phyloP scores from a whole-genome alignment of 2,113 vertebrate genomes.

The Petaurus breviceps region DNA sequence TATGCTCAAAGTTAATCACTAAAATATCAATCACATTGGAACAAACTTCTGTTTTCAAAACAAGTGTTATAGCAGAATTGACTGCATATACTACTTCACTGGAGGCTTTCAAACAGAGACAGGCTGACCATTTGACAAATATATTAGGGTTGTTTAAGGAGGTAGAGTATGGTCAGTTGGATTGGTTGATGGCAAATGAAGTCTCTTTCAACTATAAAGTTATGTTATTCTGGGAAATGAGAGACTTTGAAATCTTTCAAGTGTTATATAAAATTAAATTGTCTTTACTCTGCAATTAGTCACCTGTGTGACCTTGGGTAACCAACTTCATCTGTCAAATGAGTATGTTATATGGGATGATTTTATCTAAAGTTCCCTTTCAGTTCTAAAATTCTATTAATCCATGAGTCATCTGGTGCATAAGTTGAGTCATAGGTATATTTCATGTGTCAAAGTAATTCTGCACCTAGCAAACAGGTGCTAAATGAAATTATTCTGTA shows the following conservation, averaged over 20 bases:
- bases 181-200: not conserved
- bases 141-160: not conserved
- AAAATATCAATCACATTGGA: not conserved
- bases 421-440: slow-evolving; percentile 36
- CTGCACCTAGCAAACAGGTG: not conserved
- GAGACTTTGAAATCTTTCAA: no score
- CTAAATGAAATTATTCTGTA: slow-evolving; percentile 10
- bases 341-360: not conserved
- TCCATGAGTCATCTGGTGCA: not conserved
- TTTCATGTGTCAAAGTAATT: slow-evolving; percentile 15
- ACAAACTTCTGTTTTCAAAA: not conserved
- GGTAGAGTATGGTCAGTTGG: not conserved
- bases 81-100: not conserved
- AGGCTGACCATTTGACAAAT: not conserved
- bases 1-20: not conserved
- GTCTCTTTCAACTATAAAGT: not conserved
- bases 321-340: slow-evolving; percentile 1
- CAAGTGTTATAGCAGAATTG: not conserved
- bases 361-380: slow-evolving; percentile 14
- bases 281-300: not conserved
- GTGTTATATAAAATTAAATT: not conserved
- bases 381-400: slow-evolving; percentile 25
- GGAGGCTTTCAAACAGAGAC: not conserved
- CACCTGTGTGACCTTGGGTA: not conserved
- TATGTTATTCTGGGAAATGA: not conserved